Evolutionary conservation across 2,888 invertebrate genomes (phyloP).

Genomic region (Macrostomum cliftonense): DNA sequence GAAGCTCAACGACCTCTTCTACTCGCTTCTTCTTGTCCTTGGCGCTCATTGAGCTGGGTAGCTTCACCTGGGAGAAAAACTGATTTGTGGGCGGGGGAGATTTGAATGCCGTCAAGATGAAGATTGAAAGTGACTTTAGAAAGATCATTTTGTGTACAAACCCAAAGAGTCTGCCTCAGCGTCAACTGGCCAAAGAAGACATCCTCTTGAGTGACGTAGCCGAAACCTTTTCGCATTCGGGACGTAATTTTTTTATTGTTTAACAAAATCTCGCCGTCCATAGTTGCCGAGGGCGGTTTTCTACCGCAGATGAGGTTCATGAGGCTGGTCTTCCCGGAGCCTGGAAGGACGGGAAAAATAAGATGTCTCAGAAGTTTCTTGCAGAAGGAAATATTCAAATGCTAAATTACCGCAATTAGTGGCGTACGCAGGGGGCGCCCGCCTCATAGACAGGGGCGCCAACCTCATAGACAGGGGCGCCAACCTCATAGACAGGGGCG

Average conservation of each 20-base stretch:
- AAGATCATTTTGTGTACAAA: too few relatives aligned
- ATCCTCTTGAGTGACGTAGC: conserved; percentile 63
- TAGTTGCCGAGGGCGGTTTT: conserved; percentile 39
- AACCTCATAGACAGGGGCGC: too few relatives aligned
- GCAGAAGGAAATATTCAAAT: too few relatives aligned
- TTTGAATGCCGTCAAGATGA: too few relatives aligned
- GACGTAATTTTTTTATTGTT: conserved; percentile 50
- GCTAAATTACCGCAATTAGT: too few relatives aligned
- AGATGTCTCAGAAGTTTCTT: too few relatives aligned
- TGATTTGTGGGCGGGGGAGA: conserved; percentile 23
- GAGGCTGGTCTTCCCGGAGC: conserved; percentile 57
- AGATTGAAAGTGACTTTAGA: too few relatives aligned
- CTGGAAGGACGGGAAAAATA: too few relatives aligned
- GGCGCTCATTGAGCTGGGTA: conserved; percentile 51
- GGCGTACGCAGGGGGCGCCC: too few relatives aligned
- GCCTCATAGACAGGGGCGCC: too few relatives aligned
- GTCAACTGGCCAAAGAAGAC: conserved; percentile 61
- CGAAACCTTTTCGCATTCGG: conserved; percentile 54
- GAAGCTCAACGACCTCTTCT: conserved; percentile 54
- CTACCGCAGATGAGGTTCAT: conserved; percentile 57
- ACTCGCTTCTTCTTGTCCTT: conserved; percentile 57
- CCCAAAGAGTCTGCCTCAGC: conserved; percentile 54
- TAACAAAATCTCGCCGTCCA: conserved; percentile 46
- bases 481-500: too few relatives aligned
- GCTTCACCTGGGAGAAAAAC: conserved; percentile 46